Conservation (phyloP, 2,797 vertebrate species). For the Pantherophis vulpinus region DNA sequence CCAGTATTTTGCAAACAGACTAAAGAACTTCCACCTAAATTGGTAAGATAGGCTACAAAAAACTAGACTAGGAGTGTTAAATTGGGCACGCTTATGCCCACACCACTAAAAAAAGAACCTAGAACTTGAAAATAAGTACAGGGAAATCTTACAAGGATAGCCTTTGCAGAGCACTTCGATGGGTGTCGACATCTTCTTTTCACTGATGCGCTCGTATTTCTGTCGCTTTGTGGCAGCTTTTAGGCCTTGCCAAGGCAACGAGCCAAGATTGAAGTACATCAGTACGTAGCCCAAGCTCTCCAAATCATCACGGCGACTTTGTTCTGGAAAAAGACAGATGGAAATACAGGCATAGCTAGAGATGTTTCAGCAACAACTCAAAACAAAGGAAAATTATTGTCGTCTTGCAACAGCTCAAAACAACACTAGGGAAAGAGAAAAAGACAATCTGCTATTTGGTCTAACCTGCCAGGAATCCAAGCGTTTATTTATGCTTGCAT, state of each 20-base stretch:
- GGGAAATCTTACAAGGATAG: conserved; percentile 86
- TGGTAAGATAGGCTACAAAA: not conserved
- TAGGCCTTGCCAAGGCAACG: conserved; percentile 95
- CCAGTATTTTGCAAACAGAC: not conserved
- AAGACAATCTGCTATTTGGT: not conserved
- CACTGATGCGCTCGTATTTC: conserved; percentile 96
- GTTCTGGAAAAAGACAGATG: conserved; percentile 74
- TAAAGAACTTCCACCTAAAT: not conserved
- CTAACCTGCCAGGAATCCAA: not conserved
- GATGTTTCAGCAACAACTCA: conserved; percentile 24
- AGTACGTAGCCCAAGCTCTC: conserved; percentile 95
- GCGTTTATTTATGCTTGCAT: not conserved
- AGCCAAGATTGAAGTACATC: conserved; percentile 98
- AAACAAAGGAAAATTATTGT: not conserved
- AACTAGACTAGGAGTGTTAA: not conserved
- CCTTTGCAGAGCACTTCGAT: conserved; percentile 96
- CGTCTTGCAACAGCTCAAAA: conserved; percentile 20
- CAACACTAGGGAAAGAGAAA: not conserved
- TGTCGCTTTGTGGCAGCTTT: conserved; percentile 97
- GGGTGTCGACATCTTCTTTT: conserved; percentile 98
- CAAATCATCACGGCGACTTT: conserved; percentile 93
- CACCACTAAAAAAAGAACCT: not conserved
- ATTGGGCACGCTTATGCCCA: not conserved
- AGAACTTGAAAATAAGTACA: not conserved
- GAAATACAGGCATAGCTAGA: conserved; percentile 32